Evolutionary conservation across 1,140 invertebrate genomes (phyloP).

Genomic region (Diorhabda sublineata): DNA sequence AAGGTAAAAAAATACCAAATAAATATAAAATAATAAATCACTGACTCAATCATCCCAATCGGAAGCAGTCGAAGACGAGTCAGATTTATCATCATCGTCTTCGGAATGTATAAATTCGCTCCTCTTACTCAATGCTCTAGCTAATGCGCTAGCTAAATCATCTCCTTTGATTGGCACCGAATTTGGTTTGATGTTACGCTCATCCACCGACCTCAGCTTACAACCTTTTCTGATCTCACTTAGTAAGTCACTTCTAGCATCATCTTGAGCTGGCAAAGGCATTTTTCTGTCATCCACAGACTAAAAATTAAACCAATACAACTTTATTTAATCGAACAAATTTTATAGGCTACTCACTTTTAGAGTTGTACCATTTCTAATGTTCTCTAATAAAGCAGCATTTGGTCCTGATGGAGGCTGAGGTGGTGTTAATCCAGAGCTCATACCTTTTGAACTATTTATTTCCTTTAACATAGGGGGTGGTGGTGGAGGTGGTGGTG

Average conservation of each 20-base stretch:
- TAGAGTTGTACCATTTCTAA: constrained; percentile 62
- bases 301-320: constrained; percentile 43
- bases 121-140: constrained; percentile 70
- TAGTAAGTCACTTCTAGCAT: constrained; percentile 67
- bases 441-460: constrained; percentile 12
- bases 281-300: constrained; percentile 55
- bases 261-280: constrained; percentile 40
- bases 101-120: constrained; percentile 65
- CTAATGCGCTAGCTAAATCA: constrained; percentile 74
- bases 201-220: constrained; percentile 59
- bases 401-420: constrained; percentile 39
- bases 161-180: constrained; percentile 28
- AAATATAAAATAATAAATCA: constrained; percentile 10
- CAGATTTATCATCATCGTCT: constrained; percentile 56
- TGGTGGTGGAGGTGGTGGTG: constrained; percentile 45
- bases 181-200: constrained; percentile 39
- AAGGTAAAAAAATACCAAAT: constrained; percentile 6
- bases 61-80: constrained; percentile 56
- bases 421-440: constrained; percentile 15
- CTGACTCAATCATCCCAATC: constrained; percentile 58
- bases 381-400: constrained; percentile 72
- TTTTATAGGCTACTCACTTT: constrained; percentile 49
- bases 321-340: neutral
- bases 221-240: constrained; percentile 76
- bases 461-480: constrained; percentile 18